phyloP scores from a whole-genome alignment of 2,888 invertebrate genomes.

The Lasioglossum vierecki region DNA sequence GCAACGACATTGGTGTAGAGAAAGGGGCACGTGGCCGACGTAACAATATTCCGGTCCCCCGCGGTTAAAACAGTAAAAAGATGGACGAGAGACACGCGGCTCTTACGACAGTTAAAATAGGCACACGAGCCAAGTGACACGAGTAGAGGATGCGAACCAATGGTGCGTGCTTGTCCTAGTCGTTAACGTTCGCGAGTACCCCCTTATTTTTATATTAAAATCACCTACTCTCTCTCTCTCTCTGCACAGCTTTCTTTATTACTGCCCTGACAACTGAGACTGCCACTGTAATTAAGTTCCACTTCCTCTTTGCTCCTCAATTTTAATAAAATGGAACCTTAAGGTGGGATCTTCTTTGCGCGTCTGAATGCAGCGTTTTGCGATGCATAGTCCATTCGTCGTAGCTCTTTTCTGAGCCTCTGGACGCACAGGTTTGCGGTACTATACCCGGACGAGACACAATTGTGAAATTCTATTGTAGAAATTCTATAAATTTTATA shows the following conservation, averaged over 20 bases:
- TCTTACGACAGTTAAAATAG: constrained; percentile 66
- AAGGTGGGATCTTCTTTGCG: too few relatives aligned
- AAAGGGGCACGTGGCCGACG: constrained; percentile 71
- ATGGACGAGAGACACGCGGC: constrained; percentile 74
- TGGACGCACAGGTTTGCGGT: too few relatives aligned
- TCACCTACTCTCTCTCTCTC: constrained; percentile 61
- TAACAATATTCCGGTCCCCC: constrained; percentile 67
- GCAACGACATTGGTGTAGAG: constrained; percentile 42
- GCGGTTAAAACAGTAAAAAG: constrained; percentile 79
- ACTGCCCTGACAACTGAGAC: constrained; percentile 37
- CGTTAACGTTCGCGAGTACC: constrained; percentile 76
- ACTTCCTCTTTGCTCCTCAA: background rate
- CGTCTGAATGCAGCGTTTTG: too few relatives aligned
- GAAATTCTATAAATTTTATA: too few relatives aligned
- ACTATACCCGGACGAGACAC: too few relatives aligned
- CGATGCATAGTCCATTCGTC: too few relatives aligned
- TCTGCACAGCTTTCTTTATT: constrained; percentile 52
- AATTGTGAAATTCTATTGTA: too few relatives aligned
- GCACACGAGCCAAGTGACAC: constrained; percentile 58
- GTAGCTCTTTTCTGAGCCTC: too few relatives aligned
- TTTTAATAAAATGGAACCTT: background rate
- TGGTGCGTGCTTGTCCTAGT: constrained; percentile 74
- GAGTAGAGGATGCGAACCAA: constrained; percentile 75
- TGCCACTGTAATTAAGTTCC: background rate
- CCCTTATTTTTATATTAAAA: constrained; percentile 81